These are phyloP conservation scores for Aldabrachelys gigantea DNA, from an alignment of 2,113 vertebrate genomes.

Conservation along the genomic window DNA sequence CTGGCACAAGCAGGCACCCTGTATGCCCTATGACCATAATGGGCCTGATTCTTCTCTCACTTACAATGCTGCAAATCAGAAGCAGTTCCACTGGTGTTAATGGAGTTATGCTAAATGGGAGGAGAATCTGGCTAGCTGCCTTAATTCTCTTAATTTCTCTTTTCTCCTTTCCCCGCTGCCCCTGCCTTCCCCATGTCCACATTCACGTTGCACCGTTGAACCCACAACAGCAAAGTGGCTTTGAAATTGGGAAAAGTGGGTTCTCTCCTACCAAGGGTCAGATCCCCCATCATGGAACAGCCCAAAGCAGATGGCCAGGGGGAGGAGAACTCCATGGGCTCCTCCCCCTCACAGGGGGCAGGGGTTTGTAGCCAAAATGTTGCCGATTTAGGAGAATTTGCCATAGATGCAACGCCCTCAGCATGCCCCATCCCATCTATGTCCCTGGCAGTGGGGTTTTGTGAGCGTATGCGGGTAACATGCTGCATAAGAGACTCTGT, in stretches of 20 bases:
- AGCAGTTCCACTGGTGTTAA: rapidly evolving
- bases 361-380: background rate
- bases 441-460: background rate
- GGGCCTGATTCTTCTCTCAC: background rate
- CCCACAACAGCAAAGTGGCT: background rate
- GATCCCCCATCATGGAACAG: background rate
- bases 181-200: background rate
- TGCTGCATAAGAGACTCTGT: background rate
- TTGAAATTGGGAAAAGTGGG: background rate
- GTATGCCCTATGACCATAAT: background rate
- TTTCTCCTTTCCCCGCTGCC: background rate
- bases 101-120: background rate
- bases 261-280: background rate
- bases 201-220: background rate
- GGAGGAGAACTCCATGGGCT: background rate
- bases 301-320: background rate
- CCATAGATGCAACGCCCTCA: background rate
- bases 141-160: background rate
- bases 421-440: background rate
- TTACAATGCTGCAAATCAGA: background rate
- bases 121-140: background rate
- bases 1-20: background rate
- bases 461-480: background rate
- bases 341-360: background rate
- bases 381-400: background rate